Conservation (phyloP, 2,888 invertebrate genomes). For the Malthinus seriepunctatus region DNA sequence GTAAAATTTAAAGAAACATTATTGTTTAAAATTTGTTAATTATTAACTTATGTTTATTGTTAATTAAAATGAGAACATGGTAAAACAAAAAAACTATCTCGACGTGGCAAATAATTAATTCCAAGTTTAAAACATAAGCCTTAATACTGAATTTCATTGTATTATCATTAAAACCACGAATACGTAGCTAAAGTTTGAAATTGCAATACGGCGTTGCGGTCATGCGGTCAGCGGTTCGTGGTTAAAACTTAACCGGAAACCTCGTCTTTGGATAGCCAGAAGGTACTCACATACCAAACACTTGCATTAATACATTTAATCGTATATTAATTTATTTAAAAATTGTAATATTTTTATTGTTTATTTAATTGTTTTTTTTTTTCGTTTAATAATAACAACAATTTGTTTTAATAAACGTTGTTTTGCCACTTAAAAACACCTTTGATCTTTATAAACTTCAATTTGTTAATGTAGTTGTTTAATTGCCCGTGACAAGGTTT, state of each 20-base stretch:
- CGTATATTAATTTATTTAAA: not conserved
- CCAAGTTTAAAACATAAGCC: too few relatives aligned
- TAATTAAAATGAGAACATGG: too few relatives aligned
- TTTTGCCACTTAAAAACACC: not conserved
- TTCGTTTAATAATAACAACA: not conserved
- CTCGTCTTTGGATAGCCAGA: conserved; percentile 18
- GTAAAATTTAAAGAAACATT: too few relatives aligned
- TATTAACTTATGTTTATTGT: too few relatives aligned
- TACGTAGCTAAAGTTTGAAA: conserved; percentile 15
- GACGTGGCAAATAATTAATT: too few relatives aligned
- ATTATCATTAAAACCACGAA: conserved; percentile 8
- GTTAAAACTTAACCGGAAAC: conserved; percentile 22
- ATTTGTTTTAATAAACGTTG: not conserved
- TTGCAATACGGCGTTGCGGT: conserved; percentile 25
- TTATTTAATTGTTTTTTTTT: not conserved
- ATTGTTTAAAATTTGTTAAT: too few relatives aligned
- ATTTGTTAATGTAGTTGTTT: not conserved
- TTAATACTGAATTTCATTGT: not conserved
- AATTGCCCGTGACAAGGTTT: not conserved
- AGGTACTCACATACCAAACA: conserved; percentile 17
- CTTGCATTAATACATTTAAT: conserved; percentile 21
- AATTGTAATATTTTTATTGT: conserved; percentile 1
- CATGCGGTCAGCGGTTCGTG: conserved; percentile 22
- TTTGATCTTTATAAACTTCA: not conserved
- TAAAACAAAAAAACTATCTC: too few relatives aligned